Conservation (phyloP, 2,113 vertebrate species). For the Cottus gobio region DNA sequence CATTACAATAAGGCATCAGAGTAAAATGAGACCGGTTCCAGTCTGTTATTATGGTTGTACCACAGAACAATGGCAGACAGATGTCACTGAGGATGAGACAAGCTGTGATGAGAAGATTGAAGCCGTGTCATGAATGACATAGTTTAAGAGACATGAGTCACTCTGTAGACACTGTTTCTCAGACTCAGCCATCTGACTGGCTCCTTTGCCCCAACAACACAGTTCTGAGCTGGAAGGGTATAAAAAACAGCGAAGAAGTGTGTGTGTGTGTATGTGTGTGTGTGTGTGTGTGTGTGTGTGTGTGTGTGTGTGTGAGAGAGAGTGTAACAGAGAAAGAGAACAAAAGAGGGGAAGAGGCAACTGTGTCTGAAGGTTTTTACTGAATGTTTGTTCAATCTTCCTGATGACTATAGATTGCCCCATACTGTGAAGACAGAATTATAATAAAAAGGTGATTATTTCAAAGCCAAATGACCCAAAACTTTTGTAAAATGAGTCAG, state of each 20-base stretch:
- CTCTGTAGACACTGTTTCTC: constrained; percentile 43
- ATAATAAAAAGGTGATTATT: background rate
- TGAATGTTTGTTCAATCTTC: constrained; percentile 4
- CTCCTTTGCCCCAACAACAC: constrained; percentile 35
- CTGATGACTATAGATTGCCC: constrained; percentile 7
- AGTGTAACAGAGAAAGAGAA: background rate
- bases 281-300: background rate
- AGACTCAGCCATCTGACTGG: constrained; percentile 30
- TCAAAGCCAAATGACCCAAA: background rate
- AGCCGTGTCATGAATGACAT: constrained; percentile 49
- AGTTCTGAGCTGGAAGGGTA: constrained; percentile 5
- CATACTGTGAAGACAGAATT: constrained; percentile 1
- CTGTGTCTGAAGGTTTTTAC: background rate
- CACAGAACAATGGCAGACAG: constrained; percentile 59
- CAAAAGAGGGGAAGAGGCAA: constrained; percentile 16
- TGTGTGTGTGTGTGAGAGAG: too few species aligned
- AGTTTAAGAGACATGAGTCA: constrained; percentile 65
- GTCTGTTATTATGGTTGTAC: constrained; percentile 64
- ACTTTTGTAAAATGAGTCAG: constrained; percentile 18
- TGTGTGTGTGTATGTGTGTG: background rate
- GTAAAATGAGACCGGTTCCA: constrained; percentile 42
- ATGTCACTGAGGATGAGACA: constrained; percentile 64
- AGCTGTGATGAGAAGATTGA: constrained; percentile 46
- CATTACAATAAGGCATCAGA: constrained; percentile 46
- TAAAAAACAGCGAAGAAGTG: background rate